These are phyloP conservation scores for Hirtodrosophila confusa DNA, from an alignment of 2,888 invertebrate genomes.

Conservation along the genomic window DNA sequence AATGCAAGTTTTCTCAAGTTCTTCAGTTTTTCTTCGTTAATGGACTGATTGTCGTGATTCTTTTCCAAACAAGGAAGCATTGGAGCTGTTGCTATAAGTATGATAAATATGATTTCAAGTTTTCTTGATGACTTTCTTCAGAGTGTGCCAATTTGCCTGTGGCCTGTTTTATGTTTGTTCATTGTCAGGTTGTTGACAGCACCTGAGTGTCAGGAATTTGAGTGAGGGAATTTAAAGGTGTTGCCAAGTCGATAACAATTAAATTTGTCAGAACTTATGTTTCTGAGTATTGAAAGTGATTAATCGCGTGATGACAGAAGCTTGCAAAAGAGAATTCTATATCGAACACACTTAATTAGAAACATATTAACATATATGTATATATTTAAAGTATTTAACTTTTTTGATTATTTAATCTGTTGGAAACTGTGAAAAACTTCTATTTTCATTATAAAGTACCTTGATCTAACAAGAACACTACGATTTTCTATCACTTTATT, in stretches of 20 bases:
- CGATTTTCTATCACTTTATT: too few relatives aligned
- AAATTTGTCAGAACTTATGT: not conserved
- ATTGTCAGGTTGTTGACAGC: constrained; percentile 48
- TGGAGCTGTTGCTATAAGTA: constrained; percentile 40
- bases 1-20: not conserved
- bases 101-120: constrained; percentile 44
- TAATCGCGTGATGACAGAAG: not conserved
- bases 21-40: constrained; percentile 19
- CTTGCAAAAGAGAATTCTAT: too few relatives aligned
- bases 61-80: constrained; percentile 26
- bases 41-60: constrained; percentile 24
- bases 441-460: too few relatives aligned
- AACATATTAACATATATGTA: too few relatives aligned
- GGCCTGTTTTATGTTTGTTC: not conserved
- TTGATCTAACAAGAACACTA: too few relatives aligned
- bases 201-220: not conserved
- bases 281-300: constrained; percentile 2
- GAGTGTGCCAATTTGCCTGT: constrained; percentile 11
- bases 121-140: constrained; percentile 23
- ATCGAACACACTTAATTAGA: too few relatives aligned
- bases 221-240: constrained; percentile 1
- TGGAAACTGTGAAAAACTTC: too few relatives aligned
- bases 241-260: constrained; percentile 3
- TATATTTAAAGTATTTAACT: too few relatives aligned
- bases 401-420: too few relatives aligned